phyloP scores from a whole-genome alignment of 2,113 vertebrate species.

The Forbesichthys papilliferus region DNA sequence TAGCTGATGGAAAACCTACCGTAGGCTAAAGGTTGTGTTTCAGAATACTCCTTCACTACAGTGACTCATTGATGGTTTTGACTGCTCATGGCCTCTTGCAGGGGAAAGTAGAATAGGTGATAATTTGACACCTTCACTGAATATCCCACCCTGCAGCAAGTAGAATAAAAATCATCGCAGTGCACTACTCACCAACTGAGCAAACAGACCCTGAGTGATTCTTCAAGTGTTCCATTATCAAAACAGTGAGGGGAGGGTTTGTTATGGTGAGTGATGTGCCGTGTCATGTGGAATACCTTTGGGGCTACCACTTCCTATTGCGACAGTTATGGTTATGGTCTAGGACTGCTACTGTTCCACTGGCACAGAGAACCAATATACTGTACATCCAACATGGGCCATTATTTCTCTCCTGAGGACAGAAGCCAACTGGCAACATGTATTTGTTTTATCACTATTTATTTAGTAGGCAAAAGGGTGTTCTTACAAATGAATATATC shows the following conservation, averaged over 20 bases:
- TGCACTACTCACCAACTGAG: conserved; percentile 47
- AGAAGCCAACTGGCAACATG: conserved; percentile 49
- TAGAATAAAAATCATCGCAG: conserved; percentile 63
- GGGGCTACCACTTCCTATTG: background rate
- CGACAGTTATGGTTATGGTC: conserved; percentile 18
- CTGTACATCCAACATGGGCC: conserved; percentile 43
- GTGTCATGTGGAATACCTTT: background rate
- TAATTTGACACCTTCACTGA: conserved; percentile 61
- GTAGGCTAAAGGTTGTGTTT: conserved; percentile 35
- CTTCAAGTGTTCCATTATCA: conserved; percentile 56
- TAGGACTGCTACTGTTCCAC: conserved; percentile 53
- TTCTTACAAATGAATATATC: conserved; percentile 1
- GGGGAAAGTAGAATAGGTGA: conserved; percentile 63
- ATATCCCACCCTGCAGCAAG: conserved; percentile 60
- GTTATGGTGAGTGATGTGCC: conserved; percentile 14
- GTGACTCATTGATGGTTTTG: conserved; percentile 57
- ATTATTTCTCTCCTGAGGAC: conserved; percentile 58
- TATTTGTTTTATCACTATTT: conserved; percentile 52
- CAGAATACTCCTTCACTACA: conserved; percentile 48
- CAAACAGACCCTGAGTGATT: conserved; percentile 60
- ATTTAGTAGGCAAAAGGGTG: conserved; percentile 27
- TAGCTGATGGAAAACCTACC: conserved; percentile 50
- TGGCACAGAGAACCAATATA: conserved; percentile 29
- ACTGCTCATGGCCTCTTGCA: conserved; percentile 33
- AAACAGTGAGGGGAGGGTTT: conserved; percentile 42